A percentile compares a stretch with the other conserved stretches of the same genome.
phyloP scores from a whole-genome alignment of 92 coral and sea anemone genomes.

The Chrysogorgia sp. region DNA sequence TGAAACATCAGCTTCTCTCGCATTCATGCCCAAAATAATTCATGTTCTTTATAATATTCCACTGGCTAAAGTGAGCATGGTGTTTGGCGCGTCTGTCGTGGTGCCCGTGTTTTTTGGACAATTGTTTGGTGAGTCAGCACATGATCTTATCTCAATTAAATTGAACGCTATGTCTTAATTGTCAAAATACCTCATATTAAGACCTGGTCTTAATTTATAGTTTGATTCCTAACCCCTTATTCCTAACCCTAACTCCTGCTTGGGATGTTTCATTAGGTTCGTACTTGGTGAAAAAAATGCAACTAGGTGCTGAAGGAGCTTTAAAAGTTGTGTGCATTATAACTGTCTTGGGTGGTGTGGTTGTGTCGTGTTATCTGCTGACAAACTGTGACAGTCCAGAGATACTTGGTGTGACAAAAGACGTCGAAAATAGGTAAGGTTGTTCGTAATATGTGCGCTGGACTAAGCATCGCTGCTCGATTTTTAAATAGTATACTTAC shows the following conservation, averaged over 20 bases:
- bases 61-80: slow-evolving; percentile 62
- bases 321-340: not conserved
- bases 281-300: slow-evolving; percentile 2
- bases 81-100: slow-evolving; percentile 70
- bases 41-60: slow-evolving; percentile 65
- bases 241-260: not conserved
- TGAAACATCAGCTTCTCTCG: slow-evolving; percentile 10
- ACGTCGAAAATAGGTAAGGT: not conserved
- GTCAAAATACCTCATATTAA: not conserved
- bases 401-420: slow-evolving; percentile 4
- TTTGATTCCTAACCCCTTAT: too few relatives aligned
- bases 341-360: not conserved
- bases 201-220: too few relatives aligned
- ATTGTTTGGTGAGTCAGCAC: slow-evolving; percentile 79
- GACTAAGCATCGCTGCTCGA: too few relatives aligned
- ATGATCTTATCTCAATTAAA: too few relatives aligned
- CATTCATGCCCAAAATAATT: slow-evolving; percentile 55
- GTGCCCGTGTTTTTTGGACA: slow-evolving; percentile 74
- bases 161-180: not conserved
- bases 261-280: not conserved
- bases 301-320: slow-evolving; percentile 13
- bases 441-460: not conserved
- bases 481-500: too few relatives aligned
- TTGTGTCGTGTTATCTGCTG: not conserved
- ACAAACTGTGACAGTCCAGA: slow-evolving; percentile 9